Conservation (phyloP, 2,113 vertebrate genomes). For the Prunella fulvescens region DNA sequence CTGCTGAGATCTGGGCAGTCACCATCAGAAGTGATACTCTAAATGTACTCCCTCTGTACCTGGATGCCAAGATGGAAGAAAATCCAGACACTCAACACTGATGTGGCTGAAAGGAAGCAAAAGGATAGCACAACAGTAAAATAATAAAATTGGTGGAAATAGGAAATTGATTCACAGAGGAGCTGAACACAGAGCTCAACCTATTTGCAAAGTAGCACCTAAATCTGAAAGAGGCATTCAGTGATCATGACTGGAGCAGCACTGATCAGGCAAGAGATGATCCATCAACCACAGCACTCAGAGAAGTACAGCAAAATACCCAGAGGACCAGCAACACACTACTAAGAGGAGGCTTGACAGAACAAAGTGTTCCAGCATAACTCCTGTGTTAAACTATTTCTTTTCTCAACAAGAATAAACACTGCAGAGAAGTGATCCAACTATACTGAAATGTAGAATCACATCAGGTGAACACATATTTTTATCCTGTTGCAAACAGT, state of each 20-base stretch:
- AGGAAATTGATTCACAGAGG: not conserved
- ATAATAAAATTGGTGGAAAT: not conserved
- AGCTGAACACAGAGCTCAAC: not conserved
- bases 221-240: not conserved
- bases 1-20: not conserved
- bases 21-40: not conserved
- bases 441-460: not conserved
- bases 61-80: not conserved
- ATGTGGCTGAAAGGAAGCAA: not conserved
- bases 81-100: not conserved
- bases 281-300: not conserved
- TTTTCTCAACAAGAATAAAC: conserved; percentile 25
- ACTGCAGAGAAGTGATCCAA: not conserved
- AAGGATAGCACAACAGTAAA: not conserved
- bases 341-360: not conserved
- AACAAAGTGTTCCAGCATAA: conserved; percentile 1
- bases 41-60: not conserved
- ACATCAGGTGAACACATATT: not conserved
- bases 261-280: not conserved
- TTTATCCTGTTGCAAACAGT: not conserved
- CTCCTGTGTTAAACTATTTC: not conserved
- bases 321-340: not conserved
- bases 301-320: not conserved
- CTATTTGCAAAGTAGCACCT: not conserved
- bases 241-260: not conserved